Base-by-base conservation (phyloP, 2,888 invertebrate species). In the Melinopterus prodromus region DNA sequence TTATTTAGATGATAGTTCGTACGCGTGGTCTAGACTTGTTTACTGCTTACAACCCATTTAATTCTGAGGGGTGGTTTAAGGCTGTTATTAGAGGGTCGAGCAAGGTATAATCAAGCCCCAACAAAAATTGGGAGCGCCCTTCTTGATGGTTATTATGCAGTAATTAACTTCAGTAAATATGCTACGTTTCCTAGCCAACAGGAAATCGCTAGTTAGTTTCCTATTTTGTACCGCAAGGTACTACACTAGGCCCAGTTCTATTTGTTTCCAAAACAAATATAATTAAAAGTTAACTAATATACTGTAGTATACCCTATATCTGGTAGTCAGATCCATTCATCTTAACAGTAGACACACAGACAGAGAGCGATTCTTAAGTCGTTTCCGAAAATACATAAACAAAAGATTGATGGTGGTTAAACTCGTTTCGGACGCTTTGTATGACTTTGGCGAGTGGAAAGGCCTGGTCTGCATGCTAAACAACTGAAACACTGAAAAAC, bases 11-110 rank as follows among this genome's bases (percentile, higher is more conserved):
- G 26, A 53, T 53, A 53, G 53, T 53, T 53, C 9, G 53, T 53
- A 53, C 53, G 53, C 53, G 53, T 53, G 53, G 53, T 53, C 53
- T 53, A 53, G 53, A 53, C 53, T 53, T 53, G 53, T 53, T 53
- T 53, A 53, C 53, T 53, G 12, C 53, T 53, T 53, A 9, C 53
- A 53, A 12, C 53, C 53, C 53, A 53, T 53, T 53, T 53, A 53
- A 53, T 53, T 53, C 5, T 1, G 9, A 12, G 53, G 7, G 53
- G 53, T 53, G 12, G 53, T 12, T 12, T 9, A 53, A 53, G 53
- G 53, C 9, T 53, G 53, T 53, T 53, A 53, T 53, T 53, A 53
- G 9, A 4, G 53, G 53, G 53, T 53, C 5, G 53, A 3, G 12
- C 5, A 53, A 53, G 9, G 9, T 53, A 53, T 53, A 53, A 53